Conservation (phyloP, 2,113 vertebrate species). For the Desmodus rotundus region DNA sequence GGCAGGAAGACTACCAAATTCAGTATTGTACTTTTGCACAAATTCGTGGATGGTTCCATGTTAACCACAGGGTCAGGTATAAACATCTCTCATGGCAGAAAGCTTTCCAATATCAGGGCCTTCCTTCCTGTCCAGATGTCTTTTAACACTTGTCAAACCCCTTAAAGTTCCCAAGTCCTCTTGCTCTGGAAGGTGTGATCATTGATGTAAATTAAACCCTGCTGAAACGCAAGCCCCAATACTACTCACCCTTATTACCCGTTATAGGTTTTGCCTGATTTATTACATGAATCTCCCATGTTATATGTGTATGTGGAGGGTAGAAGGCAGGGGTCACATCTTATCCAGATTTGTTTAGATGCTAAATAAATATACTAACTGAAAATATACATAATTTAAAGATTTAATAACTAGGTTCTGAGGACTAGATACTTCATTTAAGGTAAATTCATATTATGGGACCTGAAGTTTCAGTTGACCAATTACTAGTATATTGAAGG, state of each 20-base stretch:
- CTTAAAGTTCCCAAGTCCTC: not conserved
- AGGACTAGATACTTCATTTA: not conserved
- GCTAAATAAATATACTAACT: not conserved
- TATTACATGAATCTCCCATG: not conserved
- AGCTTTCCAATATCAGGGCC: not conserved
- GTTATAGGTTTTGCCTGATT: not conserved
- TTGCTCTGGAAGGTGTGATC: not conserved
- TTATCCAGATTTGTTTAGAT: not conserved
- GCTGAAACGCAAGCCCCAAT: not conserved
- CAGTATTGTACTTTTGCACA: conserved; percentile 2
- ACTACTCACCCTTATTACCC: not conserved
- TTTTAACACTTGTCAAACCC: not conserved
- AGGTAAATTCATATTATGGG: not conserved
- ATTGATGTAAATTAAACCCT: not conserved
- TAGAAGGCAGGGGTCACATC: not conserved
- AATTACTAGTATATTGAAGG: conserved; percentile 4
- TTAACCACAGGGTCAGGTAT: not conserved
- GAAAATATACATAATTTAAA: conserved; percentile 18
- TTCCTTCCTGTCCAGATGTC: not conserved
- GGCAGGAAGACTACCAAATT: not conserved
- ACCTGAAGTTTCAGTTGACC: conserved; percentile 21
- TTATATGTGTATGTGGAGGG: not conserved
- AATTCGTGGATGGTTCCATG: not conserved
- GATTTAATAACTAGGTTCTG: not conserved
- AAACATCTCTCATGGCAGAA: not conserved